Evolutionary conservation across 2,888 invertebrate genomes (phyloP).

Genomic region (Aplocera efformata): DNA sequence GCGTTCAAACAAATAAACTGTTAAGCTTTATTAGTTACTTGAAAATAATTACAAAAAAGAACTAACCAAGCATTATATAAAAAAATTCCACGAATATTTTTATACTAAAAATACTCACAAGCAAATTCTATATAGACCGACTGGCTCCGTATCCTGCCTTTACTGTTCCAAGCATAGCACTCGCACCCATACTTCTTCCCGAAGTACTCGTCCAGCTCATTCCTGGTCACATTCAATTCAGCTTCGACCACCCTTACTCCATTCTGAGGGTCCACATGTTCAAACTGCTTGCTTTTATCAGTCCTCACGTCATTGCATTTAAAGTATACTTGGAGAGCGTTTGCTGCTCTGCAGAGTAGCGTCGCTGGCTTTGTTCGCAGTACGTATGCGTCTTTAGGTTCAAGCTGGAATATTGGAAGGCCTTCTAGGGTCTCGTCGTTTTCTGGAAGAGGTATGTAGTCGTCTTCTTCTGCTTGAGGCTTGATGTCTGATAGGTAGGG

Average conservation of each 20-base stretch:
- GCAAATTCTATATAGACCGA: conserved; percentile 89
- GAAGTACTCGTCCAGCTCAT: conserved; percentile 91
- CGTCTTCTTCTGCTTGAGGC: conserved; percentile 68
- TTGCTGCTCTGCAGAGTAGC: conserved; percentile 92
- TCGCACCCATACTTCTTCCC: conserved; percentile 91
- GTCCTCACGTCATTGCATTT: conserved; percentile 86
- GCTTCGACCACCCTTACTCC: conserved; percentile 89
- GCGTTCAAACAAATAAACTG: no score
- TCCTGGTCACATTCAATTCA: conserved; percentile 87
- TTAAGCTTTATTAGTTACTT: no score
- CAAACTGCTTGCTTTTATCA: conserved; percentile 82
- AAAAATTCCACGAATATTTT: no score
- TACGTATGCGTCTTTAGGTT: conserved; percentile 93
- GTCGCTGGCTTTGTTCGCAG: conserved; percentile 93
- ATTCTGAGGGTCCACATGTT: conserved; percentile 89
- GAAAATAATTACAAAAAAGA: no score
- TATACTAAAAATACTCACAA: conserved; percentile 83
- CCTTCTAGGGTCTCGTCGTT: conserved; percentile 84
- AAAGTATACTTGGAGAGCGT: conserved; percentile 91
- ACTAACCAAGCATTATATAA: no score
- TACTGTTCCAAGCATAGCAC: conserved; percentile 91
- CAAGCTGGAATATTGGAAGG: conserved; percentile 91
- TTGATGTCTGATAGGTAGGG: conserved; percentile 70
- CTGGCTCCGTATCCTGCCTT: conserved; percentile 88
- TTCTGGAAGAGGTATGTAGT: conserved; percentile 71